These are phyloP conservation scores for Gymnoscopelus microlampas DNA, from an alignment of 2,797 vertebrate species.

Conservation along the genomic window DNA sequence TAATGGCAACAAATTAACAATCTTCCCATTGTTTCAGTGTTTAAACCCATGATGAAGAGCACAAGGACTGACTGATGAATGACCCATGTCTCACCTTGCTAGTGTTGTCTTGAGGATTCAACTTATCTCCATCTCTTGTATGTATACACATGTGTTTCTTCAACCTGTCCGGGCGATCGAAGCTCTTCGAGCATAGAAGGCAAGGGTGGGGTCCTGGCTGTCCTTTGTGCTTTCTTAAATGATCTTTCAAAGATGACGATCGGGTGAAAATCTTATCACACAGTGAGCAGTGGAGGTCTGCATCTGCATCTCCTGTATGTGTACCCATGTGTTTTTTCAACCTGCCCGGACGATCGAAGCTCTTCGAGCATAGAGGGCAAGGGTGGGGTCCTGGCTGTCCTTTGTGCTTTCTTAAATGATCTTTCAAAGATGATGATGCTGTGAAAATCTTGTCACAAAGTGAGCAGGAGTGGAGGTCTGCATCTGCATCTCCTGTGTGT, in stretches of 20 bases:
- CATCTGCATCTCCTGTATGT: slow-evolving; percentile 1
- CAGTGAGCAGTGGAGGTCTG: slow-evolving; percentile 37
- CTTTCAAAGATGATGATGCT: slow-evolving; percentile 53
- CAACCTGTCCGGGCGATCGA: slow-evolving; percentile 63
- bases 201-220: slow-evolving; percentile 49
- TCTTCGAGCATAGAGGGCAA: slow-evolving; percentile 55
- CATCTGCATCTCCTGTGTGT: slow-evolving; percentile 9
- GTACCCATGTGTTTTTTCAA: slow-evolving; percentile 61
- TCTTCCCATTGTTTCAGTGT: no score
- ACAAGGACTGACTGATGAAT: background rate
- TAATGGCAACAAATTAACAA: no score
- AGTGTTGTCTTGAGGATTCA: background rate
- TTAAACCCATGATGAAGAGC: background rate
- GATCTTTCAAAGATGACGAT: slow-evolving; percentile 56
- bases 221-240: slow-evolving; percentile 58
- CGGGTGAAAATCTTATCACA: slow-evolving; percentile 60
- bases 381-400: slow-evolving; percentile 48
- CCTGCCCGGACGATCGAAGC: slow-evolving; percentile 65
- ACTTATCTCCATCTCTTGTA: rapidly evolving
- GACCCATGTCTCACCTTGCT: background rate
- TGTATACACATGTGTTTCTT: slow-evolving; percentile 62
- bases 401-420: slow-evolving; percentile 59
- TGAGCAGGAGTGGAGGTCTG: slow-evolving; percentile 33
- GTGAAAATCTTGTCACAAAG: slow-evolving; percentile 59
- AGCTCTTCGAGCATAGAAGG: slow-evolving; percentile 57